Evolutionary conservation across 92 coral and sea anemone species (phyloP).

Genomic region (Blastomussa wellsi): DNA sequence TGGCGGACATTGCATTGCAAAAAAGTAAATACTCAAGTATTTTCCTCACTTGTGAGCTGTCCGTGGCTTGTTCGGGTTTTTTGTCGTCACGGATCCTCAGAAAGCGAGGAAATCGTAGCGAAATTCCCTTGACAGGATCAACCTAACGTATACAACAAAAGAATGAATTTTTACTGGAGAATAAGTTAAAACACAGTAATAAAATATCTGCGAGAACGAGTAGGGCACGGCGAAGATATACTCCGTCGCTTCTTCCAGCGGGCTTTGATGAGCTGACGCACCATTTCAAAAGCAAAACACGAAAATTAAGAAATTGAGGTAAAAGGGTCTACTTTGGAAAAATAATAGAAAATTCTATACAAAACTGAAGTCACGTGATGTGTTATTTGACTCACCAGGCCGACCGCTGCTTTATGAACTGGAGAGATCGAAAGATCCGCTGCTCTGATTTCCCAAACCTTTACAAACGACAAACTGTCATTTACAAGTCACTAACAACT

Average conservation of each 20-base stretch:
- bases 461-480: neutral
- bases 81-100: conserved; percentile 95
- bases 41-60: conserved; percentile 77
- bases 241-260: neutral
- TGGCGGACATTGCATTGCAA: neutral
- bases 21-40: neutral
- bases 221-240: neutral
- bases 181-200: neutral
- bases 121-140: conserved; percentile 94
- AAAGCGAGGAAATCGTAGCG: conserved; percentile 95
- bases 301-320: neutral
- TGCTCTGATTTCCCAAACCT: conserved; percentile 98
- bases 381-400: conserved; percentile 65
- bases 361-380: neutral
- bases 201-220: neutral
- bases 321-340: neutral
- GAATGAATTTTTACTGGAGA: neutral
- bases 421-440: conserved; percentile 99
- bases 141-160: conserved; percentile 54
- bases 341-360: neutral
- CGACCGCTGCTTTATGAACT: conserved; percentile 94
- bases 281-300: no score
- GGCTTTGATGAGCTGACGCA: no score
- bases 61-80: conserved; percentile 95
- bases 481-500: neutral